Conservation (phyloP, 1,140 invertebrate genomes). For the Apolygus lucorum region DNA sequence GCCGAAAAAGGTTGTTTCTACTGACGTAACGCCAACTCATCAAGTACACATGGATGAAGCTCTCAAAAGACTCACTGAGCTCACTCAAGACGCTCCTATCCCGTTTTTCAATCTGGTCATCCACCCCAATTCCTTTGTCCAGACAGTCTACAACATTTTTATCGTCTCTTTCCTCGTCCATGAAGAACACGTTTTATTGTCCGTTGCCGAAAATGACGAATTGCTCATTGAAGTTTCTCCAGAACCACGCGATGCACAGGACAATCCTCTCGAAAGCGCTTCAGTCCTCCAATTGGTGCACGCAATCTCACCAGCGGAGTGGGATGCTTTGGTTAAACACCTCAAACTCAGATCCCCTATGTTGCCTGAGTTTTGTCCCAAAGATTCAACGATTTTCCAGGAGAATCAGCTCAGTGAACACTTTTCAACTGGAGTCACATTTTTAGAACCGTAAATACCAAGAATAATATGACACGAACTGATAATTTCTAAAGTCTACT, state of each 20-base stretch:
- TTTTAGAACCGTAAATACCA: neutral
- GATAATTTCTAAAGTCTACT: too few relatives aligned
- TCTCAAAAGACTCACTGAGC: neutral
- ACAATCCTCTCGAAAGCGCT: neutral
- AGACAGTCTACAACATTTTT: neutral
- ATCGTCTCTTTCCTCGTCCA: conserved; percentile 1
- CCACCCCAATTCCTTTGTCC: neutral
- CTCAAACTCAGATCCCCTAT: neutral
- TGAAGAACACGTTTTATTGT: neutral
- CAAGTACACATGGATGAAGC: neutral
- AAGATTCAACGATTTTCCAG: neutral
- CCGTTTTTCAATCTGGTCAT: neutral
- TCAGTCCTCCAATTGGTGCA: neutral
- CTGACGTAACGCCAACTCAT: neutral
- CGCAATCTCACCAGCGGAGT: neutral
- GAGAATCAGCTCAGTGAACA: neutral
- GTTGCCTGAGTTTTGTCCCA: neutral
- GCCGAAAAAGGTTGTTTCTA: neutral
- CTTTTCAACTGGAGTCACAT: neutral
- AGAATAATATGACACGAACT: too few relatives aligned
- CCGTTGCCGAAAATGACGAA: neutral
- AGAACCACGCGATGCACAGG: neutral
- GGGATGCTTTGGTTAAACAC: neutral
- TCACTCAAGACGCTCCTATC: neutral
- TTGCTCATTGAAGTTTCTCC: neutral